Evolutionary conservation across 2,797 vertebrate species (phyloP).

Genomic region (Lindbergichthys nudifrons): DNA sequence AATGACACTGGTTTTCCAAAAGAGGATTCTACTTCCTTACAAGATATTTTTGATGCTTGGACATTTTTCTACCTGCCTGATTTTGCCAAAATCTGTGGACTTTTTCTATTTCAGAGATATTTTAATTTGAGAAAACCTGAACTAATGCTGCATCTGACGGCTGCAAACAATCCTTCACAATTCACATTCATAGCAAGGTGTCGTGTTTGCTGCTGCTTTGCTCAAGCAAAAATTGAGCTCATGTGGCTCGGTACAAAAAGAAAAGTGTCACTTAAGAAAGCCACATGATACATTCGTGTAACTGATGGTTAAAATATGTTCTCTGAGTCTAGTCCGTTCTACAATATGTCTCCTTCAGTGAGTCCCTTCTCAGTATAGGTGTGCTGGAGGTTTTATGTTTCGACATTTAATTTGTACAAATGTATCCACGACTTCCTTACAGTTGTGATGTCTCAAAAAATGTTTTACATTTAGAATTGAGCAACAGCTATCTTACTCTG

Average conservation of each 20-base stretch:
- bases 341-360: too few species aligned
- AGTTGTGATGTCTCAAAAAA: background rate
- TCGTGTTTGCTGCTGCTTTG: conserved; percentile 5
- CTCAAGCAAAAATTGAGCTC: background rate
- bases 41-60: background rate
- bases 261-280: background rate
- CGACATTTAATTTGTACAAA: background rate
- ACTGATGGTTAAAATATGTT: too few species aligned
- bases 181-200: background rate
- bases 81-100: background rate
- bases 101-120: background rate
- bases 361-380: background rate
- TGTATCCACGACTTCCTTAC: background rate
- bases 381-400: too few species aligned
- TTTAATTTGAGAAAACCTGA: background rate
- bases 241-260: background rate
- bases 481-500: background rate
- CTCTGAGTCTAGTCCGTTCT: too few species aligned
- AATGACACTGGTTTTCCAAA: background rate
- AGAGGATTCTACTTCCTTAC: background rate
- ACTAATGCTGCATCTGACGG: background rate
- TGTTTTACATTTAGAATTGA: too few species aligned
- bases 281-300: background rate
- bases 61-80: conserved; percentile 4
- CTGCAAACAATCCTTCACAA: background rate